Evolutionary conservation across 2,888 invertebrate genomes (phyloP), one percentile per base, ranked within the genome.

Genomic region (Folsomia candida): DNA sequence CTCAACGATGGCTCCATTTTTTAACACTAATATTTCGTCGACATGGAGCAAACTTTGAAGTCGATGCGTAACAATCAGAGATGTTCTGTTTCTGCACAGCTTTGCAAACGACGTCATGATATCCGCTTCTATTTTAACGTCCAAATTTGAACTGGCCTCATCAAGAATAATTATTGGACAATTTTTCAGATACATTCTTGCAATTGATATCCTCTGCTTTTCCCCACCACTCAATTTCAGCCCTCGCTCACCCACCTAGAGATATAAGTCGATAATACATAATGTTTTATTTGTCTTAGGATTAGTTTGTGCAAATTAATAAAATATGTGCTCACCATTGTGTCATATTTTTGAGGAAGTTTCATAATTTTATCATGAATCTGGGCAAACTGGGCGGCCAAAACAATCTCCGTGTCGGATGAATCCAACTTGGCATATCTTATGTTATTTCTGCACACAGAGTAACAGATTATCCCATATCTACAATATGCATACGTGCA

Each of bases 211-310:
- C 59, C 86, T 79, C 80, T 87, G 86, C 78, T 86, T 86, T 80
- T 86, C 86, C 29, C 86, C 86, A 20, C 86, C 86, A 79, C 86
- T 86, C 75, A 86, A 79, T 77, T 85, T 86, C 71, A 86, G 80
- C 2, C 86, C 86, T 73, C 86, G 80, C 80, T 87, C 86, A 18
- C 86, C 86, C 18, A 87, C n/a, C n/a, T n/a, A n/a, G n/a, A n/a
- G n/a, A n/a, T n/a, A n/a, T n/a, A n/a, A n/a, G n/a, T 57, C 26
- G n/a, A 59, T 37, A 1, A 67, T 14, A 47, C 22, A 24, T 61
- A 27, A 64, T 1, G 1, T 54, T 51, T 54, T 24, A 1, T 24
- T 6, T 29, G n/a, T 6, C 28, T 20, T 47, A 64, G 24, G 4
- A n/a, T 61, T 57, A 18, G 18, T 22, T 28, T 9, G n/a, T n/a